phyloP scores from a whole-genome alignment of 37 sponge, comb jelly and placozoan genomes.

The Axinella damicornis region DNA sequence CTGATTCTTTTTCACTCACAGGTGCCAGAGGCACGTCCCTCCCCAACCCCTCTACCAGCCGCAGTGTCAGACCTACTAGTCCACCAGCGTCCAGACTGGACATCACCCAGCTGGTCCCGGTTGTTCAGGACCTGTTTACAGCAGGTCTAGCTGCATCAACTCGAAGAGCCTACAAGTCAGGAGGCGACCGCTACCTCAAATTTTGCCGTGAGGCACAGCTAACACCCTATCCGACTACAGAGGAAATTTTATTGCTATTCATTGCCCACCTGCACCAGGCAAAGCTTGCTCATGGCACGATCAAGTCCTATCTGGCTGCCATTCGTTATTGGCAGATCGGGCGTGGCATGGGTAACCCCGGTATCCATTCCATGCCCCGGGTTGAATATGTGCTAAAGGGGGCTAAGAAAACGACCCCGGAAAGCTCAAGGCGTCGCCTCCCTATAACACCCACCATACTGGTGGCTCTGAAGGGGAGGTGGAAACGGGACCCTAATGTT shows the following conservation, averaged over 20 bases:
- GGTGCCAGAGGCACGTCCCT: background rate
- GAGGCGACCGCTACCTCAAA: slow-evolving; percentile 6
- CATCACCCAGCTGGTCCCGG: slow-evolving; percentile 16
- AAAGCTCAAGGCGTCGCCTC: too few relatives aligned
- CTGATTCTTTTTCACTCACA: background rate
- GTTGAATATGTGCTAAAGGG: slow-evolving; percentile 1
- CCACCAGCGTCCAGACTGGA: slow-evolving; percentile 37
- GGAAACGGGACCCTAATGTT: too few relatives aligned
- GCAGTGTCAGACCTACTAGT: background rate
- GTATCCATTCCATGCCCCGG: background rate
- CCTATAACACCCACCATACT: too few relatives aligned
- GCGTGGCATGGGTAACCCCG: background rate
- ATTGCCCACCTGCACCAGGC: background rate
- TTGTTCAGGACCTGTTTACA: background rate
- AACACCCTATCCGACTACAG: background rate
- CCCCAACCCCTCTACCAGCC: background rate
- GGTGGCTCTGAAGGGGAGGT: too few relatives aligned
- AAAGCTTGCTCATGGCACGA: background rate
- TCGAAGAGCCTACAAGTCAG: slow-evolving; percentile 30
- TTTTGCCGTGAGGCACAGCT: slow-evolving; percentile 22
- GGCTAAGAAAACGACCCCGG: background rate
- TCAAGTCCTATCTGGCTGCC: slow-evolving; percentile 43
- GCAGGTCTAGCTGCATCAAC: slow-evolving; percentile 44
- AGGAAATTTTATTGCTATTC: slow-evolving; percentile 10
- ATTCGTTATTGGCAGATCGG: slow-evolving; percentile 18